A percentile compares a stretch with the other conserved stretches of the same genome.
Evolutionary conservation across 2,888 invertebrate genomes (phyloP).

Genomic region (Drosophila kambysellisi): DNA sequence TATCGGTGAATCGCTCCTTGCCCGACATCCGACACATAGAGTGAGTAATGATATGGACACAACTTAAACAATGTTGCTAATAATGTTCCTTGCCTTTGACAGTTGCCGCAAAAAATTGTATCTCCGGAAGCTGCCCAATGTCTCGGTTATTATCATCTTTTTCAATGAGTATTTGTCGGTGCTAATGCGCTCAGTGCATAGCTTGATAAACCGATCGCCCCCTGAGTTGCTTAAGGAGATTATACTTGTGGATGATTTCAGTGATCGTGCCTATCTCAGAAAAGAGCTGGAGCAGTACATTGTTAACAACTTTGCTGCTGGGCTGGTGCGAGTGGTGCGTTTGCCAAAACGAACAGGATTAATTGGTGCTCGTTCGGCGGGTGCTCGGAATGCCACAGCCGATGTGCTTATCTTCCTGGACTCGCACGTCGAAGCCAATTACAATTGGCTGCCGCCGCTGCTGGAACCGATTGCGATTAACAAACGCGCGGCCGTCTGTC

Average conservation of each 20-base stretch:
- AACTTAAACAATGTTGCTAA: neutral
- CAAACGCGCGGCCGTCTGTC: constrained; percentile 95
- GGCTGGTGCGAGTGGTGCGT: constrained; percentile 88
- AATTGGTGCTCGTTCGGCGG: constrained; percentile 94
- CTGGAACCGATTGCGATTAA: constrained; percentile 95
- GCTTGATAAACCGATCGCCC: constrained; percentile 94
- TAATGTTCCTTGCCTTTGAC: neutral
- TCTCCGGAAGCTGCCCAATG: constrained; percentile 87
- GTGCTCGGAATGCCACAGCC: constrained; percentile 91
- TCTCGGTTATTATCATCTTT: constrained; percentile 96
- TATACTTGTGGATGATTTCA: constrained; percentile 95
- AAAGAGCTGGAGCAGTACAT: constrained; percentile 91
- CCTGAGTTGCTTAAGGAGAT: constrained; percentile 92
- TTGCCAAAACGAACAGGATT: constrained; percentile 91
- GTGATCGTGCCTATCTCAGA: constrained; percentile 91
- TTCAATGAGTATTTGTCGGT: constrained; percentile 98
- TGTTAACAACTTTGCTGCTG: constrained; percentile 90
- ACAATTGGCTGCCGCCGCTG: constrained; percentile 96
- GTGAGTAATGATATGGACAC: constrained; percentile 74
- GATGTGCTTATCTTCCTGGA: constrained; percentile 95
- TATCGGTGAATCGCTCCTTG: constrained; percentile 93
- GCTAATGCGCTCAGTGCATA: constrained; percentile 91
- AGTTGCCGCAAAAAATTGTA: constrained; percentile 82
- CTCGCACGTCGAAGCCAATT: constrained; percentile 95
- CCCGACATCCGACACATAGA: constrained; percentile 91